A percentile compares a stretch with the other conserved stretches of the same genome.
These are phyloP conservation scores for Ferrisia virgata DNA, from an alignment of 2,888 invertebrate genomes.

Conservation along the genomic window DNA sequence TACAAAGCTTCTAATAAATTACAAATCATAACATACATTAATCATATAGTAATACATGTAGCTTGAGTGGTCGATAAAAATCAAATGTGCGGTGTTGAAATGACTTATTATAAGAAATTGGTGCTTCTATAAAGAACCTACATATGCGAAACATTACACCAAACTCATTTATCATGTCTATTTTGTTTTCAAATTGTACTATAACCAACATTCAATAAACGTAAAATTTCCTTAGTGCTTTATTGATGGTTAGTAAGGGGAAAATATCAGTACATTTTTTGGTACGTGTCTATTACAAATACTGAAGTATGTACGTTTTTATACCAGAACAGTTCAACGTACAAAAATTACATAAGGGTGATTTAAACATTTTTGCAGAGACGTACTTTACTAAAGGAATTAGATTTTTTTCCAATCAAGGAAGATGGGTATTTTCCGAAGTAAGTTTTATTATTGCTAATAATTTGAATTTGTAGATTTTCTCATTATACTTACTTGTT, in stretches of 20 bases:
- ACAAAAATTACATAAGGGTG: background rate
- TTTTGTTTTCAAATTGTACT: slow-evolving; percentile 31
- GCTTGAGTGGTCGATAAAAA: slow-evolving; percentile 25
- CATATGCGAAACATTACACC: slow-evolving; percentile 36
- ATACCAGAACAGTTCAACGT: slow-evolving; percentile 29
- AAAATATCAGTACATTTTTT: background rate
- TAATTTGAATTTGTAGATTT: background rate
- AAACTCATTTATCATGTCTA: slow-evolving; percentile 36
- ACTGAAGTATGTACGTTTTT: slow-evolving; percentile 21
- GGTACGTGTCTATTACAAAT: background rate
- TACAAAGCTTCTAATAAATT: slow-evolving; percentile 26
- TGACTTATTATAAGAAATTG: slow-evolving; percentile 24
- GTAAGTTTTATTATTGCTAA: background rate
- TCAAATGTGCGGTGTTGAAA: background rate
- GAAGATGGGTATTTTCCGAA: slow-evolving; percentile 29
- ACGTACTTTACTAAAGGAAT: slow-evolving; percentile 24
- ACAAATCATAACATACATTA: slow-evolving; percentile 37
- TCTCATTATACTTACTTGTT: background rate
- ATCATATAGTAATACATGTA: slow-evolving; percentile 1
- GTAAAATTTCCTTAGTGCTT: slow-evolving; percentile 18
- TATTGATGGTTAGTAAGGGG: slow-evolving; percentile 8
- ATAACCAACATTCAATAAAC: slow-evolving; percentile 15
- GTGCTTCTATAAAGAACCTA: slow-evolving; percentile 2
- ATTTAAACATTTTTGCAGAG: slow-evolving; percentile 1
- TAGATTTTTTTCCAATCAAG: slow-evolving; percentile 32